phyloP scores from a whole-genome alignment of 64 coral and sea anemone genomes.

The Actinia tenebrosa region DNA sequence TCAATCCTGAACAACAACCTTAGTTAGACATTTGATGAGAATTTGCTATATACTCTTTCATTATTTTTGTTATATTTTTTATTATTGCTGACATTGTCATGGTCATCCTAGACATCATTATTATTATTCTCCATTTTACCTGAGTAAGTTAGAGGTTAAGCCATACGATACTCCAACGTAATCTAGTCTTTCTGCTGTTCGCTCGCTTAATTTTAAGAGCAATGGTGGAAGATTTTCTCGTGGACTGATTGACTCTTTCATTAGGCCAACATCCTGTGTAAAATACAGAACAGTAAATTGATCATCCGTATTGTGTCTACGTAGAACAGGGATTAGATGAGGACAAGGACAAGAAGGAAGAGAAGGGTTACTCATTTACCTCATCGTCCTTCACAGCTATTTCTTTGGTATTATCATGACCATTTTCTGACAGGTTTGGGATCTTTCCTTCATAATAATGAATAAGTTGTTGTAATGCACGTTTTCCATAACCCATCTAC shows the following conservation, averaged over 20 bases:
- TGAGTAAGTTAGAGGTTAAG: conserved; percentile 65
- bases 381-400: conserved; percentile 49
- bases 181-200: conserved; percentile 74
- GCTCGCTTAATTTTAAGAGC: conserved; percentile 78
- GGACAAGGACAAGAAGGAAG: not conserved
- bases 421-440: conserved; percentile 71
- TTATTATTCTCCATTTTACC: conserved; percentile 21
- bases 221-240: conserved; percentile 74
- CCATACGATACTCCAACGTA: conserved; percentile 95
- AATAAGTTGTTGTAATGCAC: conserved; percentile 64
- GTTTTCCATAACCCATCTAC: conserved; percentile 92
- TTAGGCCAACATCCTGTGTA: conserved; percentile 46
- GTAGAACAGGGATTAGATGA: not conserved
- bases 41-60: no score
- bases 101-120: no score
- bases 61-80: no score
- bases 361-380: not conserved
- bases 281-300: no score
- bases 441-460: conserved; percentile 99
- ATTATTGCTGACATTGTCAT: no score
- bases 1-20: no score
- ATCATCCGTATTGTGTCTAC: no score
- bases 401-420: not conserved
- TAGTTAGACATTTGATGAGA: no score
- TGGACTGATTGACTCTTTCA: conserved; percentile 68